phyloP scores from a whole-genome alignment of 2,888 invertebrate genomes.

The Ornithoptera alexandrae region DNA sequence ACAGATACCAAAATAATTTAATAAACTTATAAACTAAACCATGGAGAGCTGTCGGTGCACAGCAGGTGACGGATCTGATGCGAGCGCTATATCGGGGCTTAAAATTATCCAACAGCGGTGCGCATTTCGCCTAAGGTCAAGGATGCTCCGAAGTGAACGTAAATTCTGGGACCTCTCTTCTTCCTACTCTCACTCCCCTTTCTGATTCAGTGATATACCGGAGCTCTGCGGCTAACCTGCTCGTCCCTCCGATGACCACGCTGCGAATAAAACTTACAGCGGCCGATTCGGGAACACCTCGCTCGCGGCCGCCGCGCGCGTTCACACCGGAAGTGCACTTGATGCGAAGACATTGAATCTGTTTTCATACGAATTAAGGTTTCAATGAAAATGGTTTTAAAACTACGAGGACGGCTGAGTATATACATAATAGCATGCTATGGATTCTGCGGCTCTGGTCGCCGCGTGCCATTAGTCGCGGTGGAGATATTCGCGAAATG shows the following conservation, averaged over 20 bases:
- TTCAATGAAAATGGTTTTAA: not conserved
- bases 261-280: constrained; percentile 51
- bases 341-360: constrained; percentile 30
- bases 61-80: too few species aligned
- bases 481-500: constrained; percentile 8
- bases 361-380: constrained; percentile 23
- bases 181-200: too few species aligned
- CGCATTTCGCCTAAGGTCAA: too few species aligned
- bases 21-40: too few species aligned
- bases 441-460: constrained; percentile 44
- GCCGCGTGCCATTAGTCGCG: not conserved
- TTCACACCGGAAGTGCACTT: not conserved
- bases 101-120: too few species aligned
- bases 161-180: too few species aligned
- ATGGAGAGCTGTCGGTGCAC: too few species aligned
- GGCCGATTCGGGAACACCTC: constrained; percentile 46
- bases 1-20: too few species aligned
- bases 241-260: not conserved
- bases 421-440: constrained; percentile 70
- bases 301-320: constrained; percentile 11
- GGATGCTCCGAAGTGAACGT: too few species aligned
- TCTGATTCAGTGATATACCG: not conserved
- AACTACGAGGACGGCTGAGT: constrained; percentile 46
- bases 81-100: too few species aligned
- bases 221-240: not conserved